A percentile compares a stretch with the other conserved stretches of the same genome.
phyloP scores from a whole-genome alignment of 1,140 invertebrate species.

The Coptotermes formosanus region DNA sequence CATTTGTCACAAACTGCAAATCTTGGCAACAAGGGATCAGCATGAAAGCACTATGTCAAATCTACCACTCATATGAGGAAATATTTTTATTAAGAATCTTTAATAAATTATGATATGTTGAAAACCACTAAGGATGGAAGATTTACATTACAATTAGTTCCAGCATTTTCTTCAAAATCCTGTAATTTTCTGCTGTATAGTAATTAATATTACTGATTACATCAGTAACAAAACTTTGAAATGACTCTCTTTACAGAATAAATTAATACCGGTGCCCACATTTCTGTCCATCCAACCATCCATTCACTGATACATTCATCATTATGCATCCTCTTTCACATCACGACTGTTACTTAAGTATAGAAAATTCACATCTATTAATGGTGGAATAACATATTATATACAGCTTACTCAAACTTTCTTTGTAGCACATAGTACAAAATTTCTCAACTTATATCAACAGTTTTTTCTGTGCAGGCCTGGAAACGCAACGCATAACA shows the following conservation, averaged over 20 bases:
- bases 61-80: too few relatives aligned
- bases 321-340: background rate
- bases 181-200: background rate
- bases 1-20: too few relatives aligned
- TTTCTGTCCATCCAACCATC: background rate
- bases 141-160: too few relatives aligned
- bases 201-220: slow-evolving; percentile 2
- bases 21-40: too few relatives aligned
- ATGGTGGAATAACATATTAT: background rate
- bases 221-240: background rate
- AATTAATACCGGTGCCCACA: background rate
- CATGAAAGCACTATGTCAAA: too few relatives aligned
- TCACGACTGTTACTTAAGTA: background rate
- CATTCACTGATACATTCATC: background rate
- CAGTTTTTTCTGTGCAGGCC: too few relatives aligned
- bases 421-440: background rate
- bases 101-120: too few relatives aligned
- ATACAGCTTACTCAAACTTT: background rate
- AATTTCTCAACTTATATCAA: background rate
- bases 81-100: too few relatives aligned
- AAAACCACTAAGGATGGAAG: too few relatives aligned
- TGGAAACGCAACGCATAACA: too few relatives aligned
- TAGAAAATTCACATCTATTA: slow-evolving; percentile 9
- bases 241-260: background rate
- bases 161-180: too few relatives aligned